A percentile compares a stretch with the other conserved stretches of the same genome.
phyloP scores from a whole-genome alignment of 2,113 vertebrate species.

The Gulo gulo region DNA sequence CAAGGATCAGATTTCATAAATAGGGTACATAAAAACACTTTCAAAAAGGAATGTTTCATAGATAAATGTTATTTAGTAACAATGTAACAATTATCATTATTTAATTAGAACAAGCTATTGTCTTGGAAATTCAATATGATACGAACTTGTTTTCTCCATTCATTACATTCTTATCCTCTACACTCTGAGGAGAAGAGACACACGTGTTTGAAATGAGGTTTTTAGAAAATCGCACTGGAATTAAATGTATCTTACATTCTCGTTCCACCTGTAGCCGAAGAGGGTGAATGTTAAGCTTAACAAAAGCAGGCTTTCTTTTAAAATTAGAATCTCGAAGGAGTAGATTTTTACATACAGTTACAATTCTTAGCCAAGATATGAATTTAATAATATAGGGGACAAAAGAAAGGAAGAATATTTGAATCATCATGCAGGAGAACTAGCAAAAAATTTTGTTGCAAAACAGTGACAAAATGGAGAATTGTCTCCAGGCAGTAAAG shows the following conservation, averaged over 20 bases:
- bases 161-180: not conserved
- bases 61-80: not conserved
- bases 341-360: slow-evolving; percentile 28
- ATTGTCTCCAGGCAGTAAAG: not conserved
- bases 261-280: not conserved
- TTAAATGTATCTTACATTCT: not conserved
- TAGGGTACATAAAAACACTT: not conserved
- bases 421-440: not conserved
- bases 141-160: not conserved
- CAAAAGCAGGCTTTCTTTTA: slow-evolving; percentile 45
- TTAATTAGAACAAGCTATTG: not conserved
- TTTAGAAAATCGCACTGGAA: not conserved
- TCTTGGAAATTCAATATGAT: not conserved
- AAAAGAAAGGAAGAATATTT: slow-evolving; percentile 27
- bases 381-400: slow-evolving; percentile 46
- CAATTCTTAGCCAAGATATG: slow-evolving; percentile 51
- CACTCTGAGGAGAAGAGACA: not conserved
- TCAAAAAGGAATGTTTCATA: not conserved
- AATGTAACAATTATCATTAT: not conserved
- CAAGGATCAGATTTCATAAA: not conserved
- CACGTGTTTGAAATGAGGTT: not conserved
- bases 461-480: slow-evolving; percentile 44
- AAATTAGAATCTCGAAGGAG: slow-evolving; percentile 63
- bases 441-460: not conserved
- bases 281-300: not conserved